phyloP scores from a whole-genome alignment of 2,888 invertebrate species.

The Rhingia rostrata region DNA sequence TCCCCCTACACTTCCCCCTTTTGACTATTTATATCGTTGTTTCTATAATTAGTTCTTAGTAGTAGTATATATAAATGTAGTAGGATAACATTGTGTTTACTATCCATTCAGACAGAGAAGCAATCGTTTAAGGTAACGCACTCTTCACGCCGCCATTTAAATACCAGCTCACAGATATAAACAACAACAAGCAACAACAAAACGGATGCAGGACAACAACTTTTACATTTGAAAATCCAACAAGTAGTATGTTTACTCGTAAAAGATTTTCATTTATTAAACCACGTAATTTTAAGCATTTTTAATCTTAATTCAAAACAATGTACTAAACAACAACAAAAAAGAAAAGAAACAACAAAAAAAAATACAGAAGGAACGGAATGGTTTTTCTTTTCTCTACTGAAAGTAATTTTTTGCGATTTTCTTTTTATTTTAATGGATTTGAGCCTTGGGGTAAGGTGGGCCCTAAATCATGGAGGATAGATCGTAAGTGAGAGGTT shows the following conservation, averaged over 20 bases:
- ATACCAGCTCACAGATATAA: constrained; percentile 31
- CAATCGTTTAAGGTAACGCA: constrained; percentile 18
- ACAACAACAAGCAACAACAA: neutral
- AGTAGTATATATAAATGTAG: constrained; percentile 22
- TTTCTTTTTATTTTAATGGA: constrained; percentile 1
- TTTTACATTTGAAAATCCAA: no score
- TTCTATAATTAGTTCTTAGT: constrained; percentile 50
- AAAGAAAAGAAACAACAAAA: constrained; percentile 14
- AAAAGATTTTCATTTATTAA: constrained; percentile 62
- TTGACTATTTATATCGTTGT: constrained; percentile 66
- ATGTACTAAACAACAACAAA: constrained; percentile 61
- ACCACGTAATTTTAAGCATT: constrained; percentile 65
- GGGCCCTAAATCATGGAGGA: neutral
- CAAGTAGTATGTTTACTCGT: constrained; percentile 30
- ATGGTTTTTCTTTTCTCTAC: constrained; percentile 63
- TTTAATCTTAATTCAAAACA: constrained; percentile 57
- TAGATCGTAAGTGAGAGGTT: no score
- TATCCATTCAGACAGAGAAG: constrained; percentile 35
- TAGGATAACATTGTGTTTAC: constrained; percentile 17
- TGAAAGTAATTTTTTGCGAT: constrained; percentile 35
- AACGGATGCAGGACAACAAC: no score
- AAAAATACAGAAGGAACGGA: constrained; percentile 32
- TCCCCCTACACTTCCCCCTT: constrained; percentile 25
- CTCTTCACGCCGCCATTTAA: constrained; percentile 25
- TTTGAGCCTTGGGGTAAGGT: neutral